These are phyloP conservation scores for Philotrypesis tridentata DNA, from an alignment of 1,140 invertebrate genomes.

Conservation along the genomic window DNA sequence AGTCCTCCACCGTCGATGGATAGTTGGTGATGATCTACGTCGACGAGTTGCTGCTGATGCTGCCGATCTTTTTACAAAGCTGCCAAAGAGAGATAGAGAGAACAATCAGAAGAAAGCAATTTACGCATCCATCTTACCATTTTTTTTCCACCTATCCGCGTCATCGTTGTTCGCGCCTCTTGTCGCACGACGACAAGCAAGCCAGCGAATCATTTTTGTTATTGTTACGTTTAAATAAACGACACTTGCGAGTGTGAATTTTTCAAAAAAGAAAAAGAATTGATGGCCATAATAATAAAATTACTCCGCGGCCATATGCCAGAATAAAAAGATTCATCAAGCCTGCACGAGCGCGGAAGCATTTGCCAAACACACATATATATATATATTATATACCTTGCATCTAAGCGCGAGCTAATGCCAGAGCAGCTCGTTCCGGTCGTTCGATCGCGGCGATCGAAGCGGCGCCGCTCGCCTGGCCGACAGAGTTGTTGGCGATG, in stretches of 20 bases:
- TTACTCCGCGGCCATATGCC: no score
- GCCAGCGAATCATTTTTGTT: neutral
- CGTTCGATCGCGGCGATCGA: constrained; percentile 58
- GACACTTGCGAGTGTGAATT: neutral
- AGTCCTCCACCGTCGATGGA: constrained; percentile 63
- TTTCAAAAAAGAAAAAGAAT: neutral
- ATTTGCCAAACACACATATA: neutral
- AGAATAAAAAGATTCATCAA: no score
- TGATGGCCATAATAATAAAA: no score
- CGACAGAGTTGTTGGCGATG: constrained; percentile 77
- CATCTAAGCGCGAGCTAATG: neutral
- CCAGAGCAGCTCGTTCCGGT: neutral
- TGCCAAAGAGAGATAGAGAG: neutral
- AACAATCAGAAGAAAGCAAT: no score
- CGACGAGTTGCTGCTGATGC: neutral
- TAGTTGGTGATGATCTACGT: constrained; percentile 57
- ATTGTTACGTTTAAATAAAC: neutral
- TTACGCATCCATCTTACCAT: no score
- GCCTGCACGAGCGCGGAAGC: no score
- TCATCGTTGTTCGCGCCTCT: no score
- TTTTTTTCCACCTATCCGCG: no score
- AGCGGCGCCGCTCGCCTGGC: constrained; percentile 68
- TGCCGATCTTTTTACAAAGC: constrained; percentile 3
- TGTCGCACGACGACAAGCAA: no score
- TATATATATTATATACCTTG: no score